These are phyloP conservation scores for Pomacea maculata DNA, from an alignment of 1,140 invertebrate species.

Conservation along the genomic window DNA sequence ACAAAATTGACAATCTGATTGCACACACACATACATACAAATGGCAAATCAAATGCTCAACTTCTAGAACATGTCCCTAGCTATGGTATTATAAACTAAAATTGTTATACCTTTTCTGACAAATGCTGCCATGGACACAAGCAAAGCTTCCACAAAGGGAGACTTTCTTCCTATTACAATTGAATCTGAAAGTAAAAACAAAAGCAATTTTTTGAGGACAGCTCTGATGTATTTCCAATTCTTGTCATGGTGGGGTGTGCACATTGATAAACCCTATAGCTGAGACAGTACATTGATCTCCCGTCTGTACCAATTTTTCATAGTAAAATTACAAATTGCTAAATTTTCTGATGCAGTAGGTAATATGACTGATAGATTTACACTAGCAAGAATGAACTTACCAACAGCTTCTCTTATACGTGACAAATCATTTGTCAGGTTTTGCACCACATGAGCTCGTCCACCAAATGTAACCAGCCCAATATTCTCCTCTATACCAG, in stretches of 20 bases:
- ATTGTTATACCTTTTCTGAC: conserved; percentile 8
- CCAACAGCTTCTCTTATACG: conserved; percentile 38
- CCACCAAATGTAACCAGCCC: conserved; percentile 43
- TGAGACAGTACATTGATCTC: too few relatives aligned
- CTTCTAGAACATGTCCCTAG: too few relatives aligned
- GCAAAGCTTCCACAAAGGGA: conserved; percentile 13
- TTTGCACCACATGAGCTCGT: conserved; percentile 29
- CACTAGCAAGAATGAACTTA: background rate
- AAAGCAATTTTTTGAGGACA: background rate
- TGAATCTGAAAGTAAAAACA: background rate
- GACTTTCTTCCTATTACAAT: conserved; percentile 12
- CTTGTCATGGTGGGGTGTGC: too few relatives aligned
- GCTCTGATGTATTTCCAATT: too few relatives aligned
- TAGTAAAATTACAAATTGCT: too few relatives aligned
- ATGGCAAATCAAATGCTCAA: too few relatives aligned
- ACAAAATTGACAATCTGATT: background rate
- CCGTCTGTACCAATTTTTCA: too few relatives aligned
- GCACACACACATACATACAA: conserved; percentile 8
- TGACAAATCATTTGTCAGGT: conserved; percentile 41
- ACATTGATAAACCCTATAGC: too few relatives aligned
- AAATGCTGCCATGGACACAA: conserved; percentile 20
- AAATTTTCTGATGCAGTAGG: background rate
- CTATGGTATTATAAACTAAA: too few relatives aligned
- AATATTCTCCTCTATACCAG: conserved; percentile 40
- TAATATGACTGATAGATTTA: background rate